phyloP scores from a whole-genome alignment of 30 jellyfish, hydroid and myxozoan species.

The Pelagia noctiluca region DNA sequence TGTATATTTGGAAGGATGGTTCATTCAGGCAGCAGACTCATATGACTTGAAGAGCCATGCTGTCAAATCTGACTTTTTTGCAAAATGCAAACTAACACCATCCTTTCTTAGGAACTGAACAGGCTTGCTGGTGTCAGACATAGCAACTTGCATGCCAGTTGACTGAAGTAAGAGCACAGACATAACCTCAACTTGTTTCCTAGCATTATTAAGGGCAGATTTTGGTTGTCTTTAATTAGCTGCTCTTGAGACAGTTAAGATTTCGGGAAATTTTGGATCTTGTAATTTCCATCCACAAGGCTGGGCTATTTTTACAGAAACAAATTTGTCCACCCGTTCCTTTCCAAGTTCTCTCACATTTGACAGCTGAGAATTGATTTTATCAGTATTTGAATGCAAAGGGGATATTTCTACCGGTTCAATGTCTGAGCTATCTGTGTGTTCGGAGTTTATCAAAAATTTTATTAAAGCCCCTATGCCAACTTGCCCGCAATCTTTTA shows the following conservation, averaged over 20 bases:
- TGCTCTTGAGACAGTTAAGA: conserved; percentile 35
- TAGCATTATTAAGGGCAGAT: conserved; percentile 46
- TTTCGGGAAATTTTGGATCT: conserved; percentile 42
- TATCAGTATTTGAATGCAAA: neutral
- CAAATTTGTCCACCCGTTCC: conserved; percentile 37
- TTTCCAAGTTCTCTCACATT: conserved; percentile 11
- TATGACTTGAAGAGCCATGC: conserved; percentile 24
- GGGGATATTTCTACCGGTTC: neutral
- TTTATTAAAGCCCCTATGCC: conserved; percentile 35
- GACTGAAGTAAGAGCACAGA: conserved; percentile 41
- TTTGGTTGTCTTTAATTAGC: conserved; percentile 14
- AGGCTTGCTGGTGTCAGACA: conserved; percentile 38
- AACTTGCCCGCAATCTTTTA: conserved; percentile 30
- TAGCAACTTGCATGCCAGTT: conserved; percentile 55
- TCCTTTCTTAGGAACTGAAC: conserved; percentile 44
- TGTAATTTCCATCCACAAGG: conserved; percentile 29
- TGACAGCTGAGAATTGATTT: conserved; percentile 14
- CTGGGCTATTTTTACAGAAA: conserved; percentile 36
- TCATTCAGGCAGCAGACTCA: conserved; percentile 24
- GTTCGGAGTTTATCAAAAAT: neutral
- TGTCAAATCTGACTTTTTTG: conserved; percentile 56
- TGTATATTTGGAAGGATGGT: neutral
- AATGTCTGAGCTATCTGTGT: neutral
- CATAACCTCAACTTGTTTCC: conserved; percentile 46
- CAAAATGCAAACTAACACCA: conserved; percentile 55